Evolutionary conservation across 1,140 invertebrate species (phyloP), one percentile per base, ranked within the genome.

Genomic region (Caenorhabditis latens): DNA sequence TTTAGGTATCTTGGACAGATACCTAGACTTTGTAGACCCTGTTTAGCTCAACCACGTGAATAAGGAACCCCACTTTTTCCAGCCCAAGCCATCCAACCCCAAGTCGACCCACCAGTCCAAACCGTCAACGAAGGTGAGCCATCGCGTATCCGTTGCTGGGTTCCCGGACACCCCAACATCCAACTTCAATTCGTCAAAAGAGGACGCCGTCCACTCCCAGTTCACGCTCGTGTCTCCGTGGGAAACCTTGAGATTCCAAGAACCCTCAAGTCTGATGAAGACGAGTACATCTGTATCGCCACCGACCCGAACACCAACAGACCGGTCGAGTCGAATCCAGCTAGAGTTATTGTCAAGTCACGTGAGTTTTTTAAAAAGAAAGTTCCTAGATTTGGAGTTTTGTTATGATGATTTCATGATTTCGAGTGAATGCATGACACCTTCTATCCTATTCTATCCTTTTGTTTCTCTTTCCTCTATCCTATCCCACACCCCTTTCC

Each of bases 141-240:
- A 40, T 85, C 87, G 3, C 61, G 82, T 0, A 90, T 91, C 82
- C 89, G 90, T 57, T 91, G 91, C 71, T 91, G 91, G 91, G 91
- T 91, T 4, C 90, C 90, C 3, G 91, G 88, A 43, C 87, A 90
- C 50, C 84, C 88, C 16, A 85, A 55, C 40, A 83, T 83, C 87
- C 32, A 89, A 24, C 86, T 88, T 21, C 83, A 61, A 53, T 89
- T 82, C 53, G 82, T 55, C 42, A 87, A 87, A 71, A 46, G 57
- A 55, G 86, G 86, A 16, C 86, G 87, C 16, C 63, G 57, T n/a
- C 87, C 61, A 48, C 63, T 86, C 21, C 88, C 67, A 50, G 84
- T 58, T 13, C 87, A 75, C 50, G 87, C 87, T 9, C 21, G 71
- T 13, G 75, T 89, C 14, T 84, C 89, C 8, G n/a, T 24, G n/a